Percentiles rank a stretch among this genome's conserved stretches.
These are phyloP conservation scores for Hassar affinis DNA, from an alignment of 2,113 vertebrate genomes.

Conservation along the genomic window DNA sequence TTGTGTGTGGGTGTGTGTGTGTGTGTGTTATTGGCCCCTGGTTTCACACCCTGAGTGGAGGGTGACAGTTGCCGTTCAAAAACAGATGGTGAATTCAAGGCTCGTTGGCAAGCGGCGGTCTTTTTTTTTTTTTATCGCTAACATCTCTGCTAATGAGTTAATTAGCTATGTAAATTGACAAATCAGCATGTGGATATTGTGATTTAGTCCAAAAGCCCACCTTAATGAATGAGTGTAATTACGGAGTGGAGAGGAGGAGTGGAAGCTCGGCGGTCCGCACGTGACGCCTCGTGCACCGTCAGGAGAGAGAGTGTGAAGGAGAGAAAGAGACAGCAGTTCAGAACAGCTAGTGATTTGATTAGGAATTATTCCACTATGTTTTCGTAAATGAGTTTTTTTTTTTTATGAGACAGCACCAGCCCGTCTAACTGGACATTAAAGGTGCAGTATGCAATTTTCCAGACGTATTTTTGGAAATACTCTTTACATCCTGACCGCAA, in stretches of 20 bases:
- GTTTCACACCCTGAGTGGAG: constrained; percentile 58
- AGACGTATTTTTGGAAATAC: no score
- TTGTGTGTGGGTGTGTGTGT: constrained; percentile 7
- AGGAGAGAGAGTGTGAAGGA: constrained; percentile 15
- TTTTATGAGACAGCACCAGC: background rate
- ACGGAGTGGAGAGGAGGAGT: constrained; percentile 84
- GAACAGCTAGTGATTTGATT: background rate
- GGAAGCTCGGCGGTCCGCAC: constrained; percentile 70
- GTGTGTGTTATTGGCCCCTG: constrained; percentile 28
- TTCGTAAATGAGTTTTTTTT: background rate
- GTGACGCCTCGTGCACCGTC: constrained; percentile 7
- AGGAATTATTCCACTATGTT: background rate
- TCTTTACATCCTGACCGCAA: no score
- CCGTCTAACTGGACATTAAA: background rate
- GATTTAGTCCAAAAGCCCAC: constrained; percentile 95
- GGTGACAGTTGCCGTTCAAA: constrained; percentile 87
- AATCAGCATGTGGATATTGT: constrained; percentile 96
- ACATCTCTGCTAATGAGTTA: constrained; percentile 97
- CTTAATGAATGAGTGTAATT: constrained; percentile 99
- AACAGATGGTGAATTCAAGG: constrained; percentile 96
- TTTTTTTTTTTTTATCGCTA: constrained; percentile 73
- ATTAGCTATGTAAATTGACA: constrained; percentile 99
- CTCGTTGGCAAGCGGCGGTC: constrained; percentile 82
- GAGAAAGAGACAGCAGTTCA: background rate
- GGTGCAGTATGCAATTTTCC: no score